A percentile compares a stretch with the other conserved stretches of the same genome.
These are phyloP conservation scores for Epinotia demarniana DNA, from an alignment of 2,888 invertebrate genomes.

Conservation along the genomic window DNA sequence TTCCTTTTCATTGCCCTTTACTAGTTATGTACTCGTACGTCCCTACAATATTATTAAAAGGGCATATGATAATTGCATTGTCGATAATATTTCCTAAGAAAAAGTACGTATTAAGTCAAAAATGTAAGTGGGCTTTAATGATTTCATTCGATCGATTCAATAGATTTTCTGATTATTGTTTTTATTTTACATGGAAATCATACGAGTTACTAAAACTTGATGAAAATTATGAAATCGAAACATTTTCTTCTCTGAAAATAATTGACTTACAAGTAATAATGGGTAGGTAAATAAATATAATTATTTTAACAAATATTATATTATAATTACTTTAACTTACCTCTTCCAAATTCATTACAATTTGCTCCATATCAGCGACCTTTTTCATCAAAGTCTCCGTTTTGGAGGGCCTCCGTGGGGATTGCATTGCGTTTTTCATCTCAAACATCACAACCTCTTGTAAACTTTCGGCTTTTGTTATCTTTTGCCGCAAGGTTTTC, in stretches of 20 bases:
- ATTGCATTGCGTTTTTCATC: slow-evolving; percentile 81
- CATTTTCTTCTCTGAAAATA: neutral
- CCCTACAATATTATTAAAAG: no score
- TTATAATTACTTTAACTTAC: slow-evolving; percentile 50
- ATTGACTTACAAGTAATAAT: neutral
- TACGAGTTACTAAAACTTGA: neutral
- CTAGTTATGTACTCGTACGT: no score
- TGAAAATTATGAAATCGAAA: neutral
- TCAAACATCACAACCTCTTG: slow-evolving; percentile 81
- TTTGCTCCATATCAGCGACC: slow-evolving; percentile 85
- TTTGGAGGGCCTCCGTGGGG: slow-evolving; percentile 78
- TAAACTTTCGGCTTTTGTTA: slow-evolving; percentile 82
- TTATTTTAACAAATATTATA: no score
- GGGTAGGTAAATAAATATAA: neutral
- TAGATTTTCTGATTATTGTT: no score
- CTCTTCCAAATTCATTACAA: slow-evolving; percentile 79
- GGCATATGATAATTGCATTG: no score
- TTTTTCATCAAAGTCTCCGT: slow-evolving; percentile 87
- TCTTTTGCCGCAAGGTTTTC: slow-evolving; percentile 82
- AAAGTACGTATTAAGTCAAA: no score
- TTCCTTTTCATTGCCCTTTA: no score
- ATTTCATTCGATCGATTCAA: no score
- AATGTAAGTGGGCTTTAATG: no score
- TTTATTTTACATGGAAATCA: no score
- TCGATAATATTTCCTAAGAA: no score